phyloP scores from a whole-genome alignment of 2,797 vertebrate genomes.

The Potorous gilbertii region DNA sequence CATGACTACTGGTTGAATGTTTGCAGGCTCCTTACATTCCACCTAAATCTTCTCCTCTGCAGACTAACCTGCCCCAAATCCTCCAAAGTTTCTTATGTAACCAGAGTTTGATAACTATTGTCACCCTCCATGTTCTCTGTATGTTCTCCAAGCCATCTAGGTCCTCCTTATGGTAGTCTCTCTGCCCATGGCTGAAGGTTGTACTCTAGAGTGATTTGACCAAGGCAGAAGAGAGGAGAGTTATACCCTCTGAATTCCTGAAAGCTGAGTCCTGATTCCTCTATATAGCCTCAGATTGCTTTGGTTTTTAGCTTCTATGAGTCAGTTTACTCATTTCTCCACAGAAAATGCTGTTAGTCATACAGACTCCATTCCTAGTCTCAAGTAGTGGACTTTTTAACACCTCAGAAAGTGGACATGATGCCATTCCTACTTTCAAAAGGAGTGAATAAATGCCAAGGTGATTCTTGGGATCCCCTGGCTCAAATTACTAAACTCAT shows the following conservation, averaged over 20 bases:
- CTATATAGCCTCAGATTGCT: neutral
- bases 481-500: neutral
- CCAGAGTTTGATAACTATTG: neutral
- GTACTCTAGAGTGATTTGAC: neutral
- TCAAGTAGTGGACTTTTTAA: neutral
- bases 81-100: neutral
- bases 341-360: neutral
- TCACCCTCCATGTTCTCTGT: neutral
- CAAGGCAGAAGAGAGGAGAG: neutral
- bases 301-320: neutral
- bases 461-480: neutral
- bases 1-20: neutral
- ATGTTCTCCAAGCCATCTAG: neutral
- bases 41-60: neutral
- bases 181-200: neutral
- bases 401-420: neutral
- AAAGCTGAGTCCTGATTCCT: neutral
- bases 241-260: neutral
- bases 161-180: neutral
- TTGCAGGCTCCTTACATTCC: neutral
- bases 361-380: neutral
- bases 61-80: neutral
- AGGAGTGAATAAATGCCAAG: neutral
- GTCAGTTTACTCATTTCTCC: neutral
- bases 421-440: neutral